These are phyloP conservation scores for Protonemura montana DNA, from an alignment of 2,888 invertebrate species.

Conservation along the genomic window DNA sequence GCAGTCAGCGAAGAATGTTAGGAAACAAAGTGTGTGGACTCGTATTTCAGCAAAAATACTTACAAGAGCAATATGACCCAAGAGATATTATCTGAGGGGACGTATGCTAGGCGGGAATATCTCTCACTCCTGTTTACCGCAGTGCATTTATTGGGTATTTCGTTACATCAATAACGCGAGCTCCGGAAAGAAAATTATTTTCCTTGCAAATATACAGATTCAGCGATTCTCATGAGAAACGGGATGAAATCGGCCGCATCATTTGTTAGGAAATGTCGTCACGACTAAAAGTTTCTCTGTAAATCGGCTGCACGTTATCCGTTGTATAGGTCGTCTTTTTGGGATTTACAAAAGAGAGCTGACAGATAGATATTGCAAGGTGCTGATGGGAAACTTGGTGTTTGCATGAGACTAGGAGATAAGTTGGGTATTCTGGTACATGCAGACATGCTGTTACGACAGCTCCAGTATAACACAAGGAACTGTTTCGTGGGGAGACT, in stretches of 20 bases:
- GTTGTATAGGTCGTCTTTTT: neutral
- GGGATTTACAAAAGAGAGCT: neutral
- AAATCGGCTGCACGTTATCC: neutral
- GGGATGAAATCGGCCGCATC: neutral
- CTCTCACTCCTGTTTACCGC: neutral
- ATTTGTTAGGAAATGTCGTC: neutral
- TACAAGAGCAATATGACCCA: neutral
- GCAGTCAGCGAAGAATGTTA: neutral
- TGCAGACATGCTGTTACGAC: no score
- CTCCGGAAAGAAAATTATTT: neutral
- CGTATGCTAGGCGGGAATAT: neutral
- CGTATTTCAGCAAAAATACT: neutral
- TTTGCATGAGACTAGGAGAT: no score
- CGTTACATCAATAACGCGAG: neutral
- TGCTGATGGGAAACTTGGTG: no score
- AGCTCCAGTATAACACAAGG: no score
- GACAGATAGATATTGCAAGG: neutral
- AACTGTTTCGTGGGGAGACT: no score
- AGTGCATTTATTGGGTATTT: constrained; percentile 12
- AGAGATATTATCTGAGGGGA: neutral
- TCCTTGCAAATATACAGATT: neutral
- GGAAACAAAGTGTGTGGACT: neutral
- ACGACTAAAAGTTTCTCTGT: neutral
- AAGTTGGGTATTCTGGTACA: no score
- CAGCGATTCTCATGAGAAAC: neutral